These are phyloP conservation scores for Aelia acuminata DNA, from an alignment of 2,888 invertebrate species.

Conservation along the genomic window DNA sequence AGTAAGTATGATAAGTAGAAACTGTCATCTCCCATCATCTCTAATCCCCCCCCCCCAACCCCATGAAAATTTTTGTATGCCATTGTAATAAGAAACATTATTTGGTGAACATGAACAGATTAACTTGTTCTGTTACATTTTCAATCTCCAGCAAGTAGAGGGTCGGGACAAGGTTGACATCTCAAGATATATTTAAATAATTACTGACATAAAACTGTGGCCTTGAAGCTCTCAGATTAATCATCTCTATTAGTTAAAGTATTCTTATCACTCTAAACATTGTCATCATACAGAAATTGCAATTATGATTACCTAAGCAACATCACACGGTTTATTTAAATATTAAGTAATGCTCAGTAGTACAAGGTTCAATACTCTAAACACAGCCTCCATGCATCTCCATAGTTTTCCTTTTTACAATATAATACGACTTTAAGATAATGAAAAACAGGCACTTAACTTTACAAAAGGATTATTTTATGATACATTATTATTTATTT, in stretches of 20 bases:
- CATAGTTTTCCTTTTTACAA: not conserved
- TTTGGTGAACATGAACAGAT: not conserved
- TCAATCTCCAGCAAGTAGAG: not conserved
- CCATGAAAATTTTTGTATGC: too few species aligned
- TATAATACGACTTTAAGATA: not conserved
- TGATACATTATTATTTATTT: not conserved
- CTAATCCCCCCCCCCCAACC: too few species aligned
- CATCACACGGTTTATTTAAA: not conserved
- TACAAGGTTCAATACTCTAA: not conserved
- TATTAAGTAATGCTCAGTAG: not conserved
- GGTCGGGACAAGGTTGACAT: not conserved
- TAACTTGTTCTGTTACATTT: not conserved
- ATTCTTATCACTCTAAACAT: not conserved
- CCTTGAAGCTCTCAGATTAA: not conserved
- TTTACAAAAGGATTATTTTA: constrained; percentile 5
- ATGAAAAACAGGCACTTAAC: constrained; percentile 45
- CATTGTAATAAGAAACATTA: not conserved
- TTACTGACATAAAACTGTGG: not conserved
- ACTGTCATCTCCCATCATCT: too few species aligned
- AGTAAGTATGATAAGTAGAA: too few species aligned
- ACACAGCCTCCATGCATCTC: constrained; percentile 30
- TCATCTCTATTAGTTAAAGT: not conserved
- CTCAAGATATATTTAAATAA: not conserved
- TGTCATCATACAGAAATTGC: not conserved
- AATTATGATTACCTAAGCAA: not conserved